Base-by-base conservation (phyloP, 2,113 vertebrate species). In the Hiodon alosoides region DNA sequence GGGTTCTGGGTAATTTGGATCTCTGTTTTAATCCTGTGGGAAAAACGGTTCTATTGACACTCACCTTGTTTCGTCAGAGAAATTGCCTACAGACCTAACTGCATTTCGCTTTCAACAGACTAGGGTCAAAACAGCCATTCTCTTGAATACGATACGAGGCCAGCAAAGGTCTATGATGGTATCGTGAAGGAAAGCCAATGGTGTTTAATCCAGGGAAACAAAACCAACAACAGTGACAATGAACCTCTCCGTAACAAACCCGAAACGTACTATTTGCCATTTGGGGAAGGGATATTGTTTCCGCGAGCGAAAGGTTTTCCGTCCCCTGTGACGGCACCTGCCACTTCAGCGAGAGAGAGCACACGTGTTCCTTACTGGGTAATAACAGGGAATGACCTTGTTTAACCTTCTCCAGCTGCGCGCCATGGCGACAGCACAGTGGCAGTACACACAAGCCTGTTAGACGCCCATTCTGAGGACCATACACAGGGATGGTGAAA, bases 321-420 rank as follows among this genome's bases (percentile, higher is more conserved):
- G 13, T 62, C 47, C 54, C 71, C 59, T 64, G 67, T 68, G 47
- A n/a, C 59, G 50, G 60, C 75, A 76, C 75, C 75, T 76, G 75
- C 75, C 60, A 65, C 60, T 71, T 65, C 75, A 76, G 75, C 70
- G 54, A 76, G 74, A 57, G 52, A 62, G 17, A 70, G 50, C n/a
- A 17, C 61, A 69, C 11, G 31, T 68, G 50, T 51, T 58, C 75
- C 75, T 76, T 76, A 76, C 75, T 76, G 64, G 68, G 75, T 76
- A 76, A 76, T 57, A 53, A 46, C 68, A 64, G 48, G 67, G 75
- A 52, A 64, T 57, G 50, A 4, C 17, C 10, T 59, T 59, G 50
- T 69, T 71, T 71, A 71, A 54, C 75, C 75, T 69, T 66, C 53
- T 74, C 7, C 74, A 68, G 4, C 51, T 71, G 52, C 69, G 31